Conservation (phyloP, 2,888 invertebrate genomes). For the Diaprepes abbreviatus region DNA sequence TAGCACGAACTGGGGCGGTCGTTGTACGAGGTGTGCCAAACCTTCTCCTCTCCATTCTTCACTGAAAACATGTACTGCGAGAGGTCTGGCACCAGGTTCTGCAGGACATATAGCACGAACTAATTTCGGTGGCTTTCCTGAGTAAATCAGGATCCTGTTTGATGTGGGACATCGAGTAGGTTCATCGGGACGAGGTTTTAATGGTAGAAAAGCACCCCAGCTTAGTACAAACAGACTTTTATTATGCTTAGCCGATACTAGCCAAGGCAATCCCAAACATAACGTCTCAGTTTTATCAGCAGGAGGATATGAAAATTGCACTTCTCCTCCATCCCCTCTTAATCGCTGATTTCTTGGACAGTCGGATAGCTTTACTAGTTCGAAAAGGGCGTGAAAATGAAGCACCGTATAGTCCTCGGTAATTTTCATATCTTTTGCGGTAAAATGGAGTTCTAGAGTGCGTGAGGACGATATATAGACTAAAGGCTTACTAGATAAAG, state of each 20-base stretch:
- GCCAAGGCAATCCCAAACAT: slow-evolving; percentile 84
- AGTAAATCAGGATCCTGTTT: slow-evolving; percentile 86
- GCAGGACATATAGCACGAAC: slow-evolving; percentile 81
- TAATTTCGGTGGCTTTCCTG: slow-evolving; percentile 77
- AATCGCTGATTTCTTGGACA: slow-evolving; percentile 77
- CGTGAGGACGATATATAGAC: slow-evolving; percentile 77
- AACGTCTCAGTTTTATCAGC: slow-evolving; percentile 74
- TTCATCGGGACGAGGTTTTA: slow-evolving; percentile 74
- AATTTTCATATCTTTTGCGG: slow-evolving; percentile 80
- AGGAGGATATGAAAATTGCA: slow-evolving; percentile 76
- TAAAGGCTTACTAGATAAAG: slow-evolving; percentile 73
- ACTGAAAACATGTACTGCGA: slow-evolving; percentile 83
- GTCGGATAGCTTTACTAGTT: slow-evolving; percentile 75
- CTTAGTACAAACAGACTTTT: slow-evolving; percentile 85
- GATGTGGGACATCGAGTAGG: slow-evolving; percentile 80
- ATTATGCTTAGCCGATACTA: slow-evolving; percentile 84
- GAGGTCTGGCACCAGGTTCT: slow-evolving; percentile 75
- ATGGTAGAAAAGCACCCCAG: slow-evolving; percentile 83
- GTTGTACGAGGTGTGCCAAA: slow-evolving; percentile 59
- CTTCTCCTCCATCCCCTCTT: slow-evolving; percentile 76
- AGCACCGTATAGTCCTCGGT: slow-evolving; percentile 87
- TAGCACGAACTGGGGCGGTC: slow-evolving; percentile 75
- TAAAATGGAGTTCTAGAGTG: slow-evolving; percentile 82
- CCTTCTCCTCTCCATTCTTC: slow-evolving; percentile 80
- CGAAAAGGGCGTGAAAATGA: slow-evolving; percentile 82